Conservation (phyloP, 2,797 vertebrate species). For the Discoglossus pictus region DNA sequence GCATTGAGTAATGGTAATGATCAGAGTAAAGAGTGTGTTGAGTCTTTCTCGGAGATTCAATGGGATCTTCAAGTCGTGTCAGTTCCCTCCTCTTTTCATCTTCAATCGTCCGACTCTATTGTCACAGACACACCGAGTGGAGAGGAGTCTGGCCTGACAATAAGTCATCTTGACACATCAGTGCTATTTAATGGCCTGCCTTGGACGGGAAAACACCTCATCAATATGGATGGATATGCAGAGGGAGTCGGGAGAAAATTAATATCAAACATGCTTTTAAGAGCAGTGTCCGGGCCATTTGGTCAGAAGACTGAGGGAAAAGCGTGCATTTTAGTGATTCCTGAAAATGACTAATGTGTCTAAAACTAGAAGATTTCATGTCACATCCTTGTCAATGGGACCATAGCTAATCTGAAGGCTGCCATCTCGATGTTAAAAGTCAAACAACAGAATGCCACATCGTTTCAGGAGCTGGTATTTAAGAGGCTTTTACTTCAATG, state of each 20-base stretch:
- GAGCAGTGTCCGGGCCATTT: not conserved
- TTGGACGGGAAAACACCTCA: not conserved
- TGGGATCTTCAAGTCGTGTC: slow-evolving; percentile 14
- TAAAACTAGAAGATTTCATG: slow-evolving; percentile 58
- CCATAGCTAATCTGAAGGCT: slow-evolving; percentile 53
- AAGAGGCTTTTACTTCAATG: slow-evolving; percentile 59
- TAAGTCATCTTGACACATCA: not conserved
- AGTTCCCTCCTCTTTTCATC: not conserved
- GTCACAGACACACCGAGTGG: slow-evolving; percentile 4
- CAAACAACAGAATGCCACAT: slow-evolving; percentile 43
- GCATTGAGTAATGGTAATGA: not conserved
- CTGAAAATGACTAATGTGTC: slow-evolving; percentile 54
- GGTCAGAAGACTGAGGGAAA: slow-evolving; percentile 5
- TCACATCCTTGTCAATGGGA: slow-evolving; percentile 56
- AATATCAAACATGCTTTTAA: slow-evolving; percentile 9
- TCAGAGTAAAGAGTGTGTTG: not conserved
- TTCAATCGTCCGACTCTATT: slow-evolving; percentile 2
- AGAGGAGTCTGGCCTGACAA: not conserved
- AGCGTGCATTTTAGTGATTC: not conserved
- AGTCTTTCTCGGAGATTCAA: not conserved
- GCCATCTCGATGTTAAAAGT: slow-evolving; percentile 57
- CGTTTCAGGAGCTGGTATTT: slow-evolving; percentile 54
- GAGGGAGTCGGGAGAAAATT: slow-evolving; percentile 13
- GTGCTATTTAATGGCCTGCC: not conserved
- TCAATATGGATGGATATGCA: slow-evolving; percentile 47